A percentile compares a stretch with the other conserved stretches of the same genome.
phyloP scores from a whole-genome alignment of 2,888 invertebrate genomes.

The Linyphia triangularis region DNA sequence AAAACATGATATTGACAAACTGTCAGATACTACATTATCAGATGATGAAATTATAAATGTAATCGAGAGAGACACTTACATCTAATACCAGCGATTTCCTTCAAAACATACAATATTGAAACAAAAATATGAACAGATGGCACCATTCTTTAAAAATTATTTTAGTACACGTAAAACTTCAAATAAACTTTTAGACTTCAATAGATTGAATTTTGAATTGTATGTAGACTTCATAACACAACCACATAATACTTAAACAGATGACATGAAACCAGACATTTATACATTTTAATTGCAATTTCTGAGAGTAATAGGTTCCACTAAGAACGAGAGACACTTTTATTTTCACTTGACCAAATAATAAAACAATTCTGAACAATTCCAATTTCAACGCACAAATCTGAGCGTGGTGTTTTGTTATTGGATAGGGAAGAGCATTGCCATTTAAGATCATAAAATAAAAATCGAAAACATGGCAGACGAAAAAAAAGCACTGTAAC shows the following conservation, averaged over 20 bases:
- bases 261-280: not conserved
- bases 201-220: not conserved
- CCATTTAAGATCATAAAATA: conserved; percentile 19
- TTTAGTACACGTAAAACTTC: conserved; percentile 8
- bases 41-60: not conserved
- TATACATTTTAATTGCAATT: not conserved
- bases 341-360: conserved; percentile 7
- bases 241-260: not conserved
- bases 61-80: conserved; percentile 37
- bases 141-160: conserved; percentile 34
- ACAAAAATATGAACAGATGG: conserved; percentile 30
- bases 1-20: not conserved
- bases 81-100: conserved; percentile 38
- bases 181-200: not conserved
- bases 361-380: conserved; percentile 16
- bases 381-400: conserved; percentile 53
- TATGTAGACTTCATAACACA: not conserved
- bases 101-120: conserved; percentile 44
- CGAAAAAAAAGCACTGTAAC: too few species aligned
- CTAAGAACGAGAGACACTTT: not conserved
- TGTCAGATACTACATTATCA: not conserved
- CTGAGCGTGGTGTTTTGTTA: conserved; percentile 69
- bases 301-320: not conserved
- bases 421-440: conserved; percentile 46
- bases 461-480: not conserved